Percentiles rank a stretch among this genome's conserved stretches.
phyloP scores from a whole-genome alignment of 2,888 invertebrate species.

The Eueremaeus valkanovi region DNA sequence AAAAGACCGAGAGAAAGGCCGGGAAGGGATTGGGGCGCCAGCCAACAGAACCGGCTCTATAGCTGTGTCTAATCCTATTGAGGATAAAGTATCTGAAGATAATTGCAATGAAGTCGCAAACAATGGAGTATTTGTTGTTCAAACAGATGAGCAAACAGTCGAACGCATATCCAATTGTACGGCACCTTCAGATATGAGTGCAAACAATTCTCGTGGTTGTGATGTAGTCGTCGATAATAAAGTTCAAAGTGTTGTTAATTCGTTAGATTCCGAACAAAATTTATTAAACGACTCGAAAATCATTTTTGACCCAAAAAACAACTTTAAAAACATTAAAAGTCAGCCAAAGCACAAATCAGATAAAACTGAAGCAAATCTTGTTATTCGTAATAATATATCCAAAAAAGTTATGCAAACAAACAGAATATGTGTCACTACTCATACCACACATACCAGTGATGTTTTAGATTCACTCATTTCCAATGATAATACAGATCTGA shows the following conservation, averaged over 20 bases:
- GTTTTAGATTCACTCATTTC: background rate
- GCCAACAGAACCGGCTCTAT: background rate
- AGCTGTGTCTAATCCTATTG: background rate
- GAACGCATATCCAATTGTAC: background rate
- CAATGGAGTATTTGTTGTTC: background rate
- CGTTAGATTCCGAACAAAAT: background rate
- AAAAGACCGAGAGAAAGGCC: background rate
- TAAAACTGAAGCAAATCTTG: slow-evolving; percentile 17
- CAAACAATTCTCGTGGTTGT: background rate
- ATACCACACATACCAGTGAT: background rate
- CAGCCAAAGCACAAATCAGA: slow-evolving; percentile 5
- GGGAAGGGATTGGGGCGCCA: background rate
- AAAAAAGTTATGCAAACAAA: slow-evolving; percentile 5
- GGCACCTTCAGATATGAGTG: background rate
- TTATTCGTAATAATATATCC: background rate
- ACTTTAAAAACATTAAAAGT: background rate
- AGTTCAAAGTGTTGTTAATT: slow-evolving; percentile 1
- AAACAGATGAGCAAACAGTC: slow-evolving; percentile 26
- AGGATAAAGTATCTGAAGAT: background rate
- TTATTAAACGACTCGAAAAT: background rate
- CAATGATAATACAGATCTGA: background rate
- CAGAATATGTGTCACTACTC: background rate
- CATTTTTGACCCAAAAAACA: slow-evolving; percentile 30
- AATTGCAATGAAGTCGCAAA: background rate
- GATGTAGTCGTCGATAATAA: slow-evolving; percentile 20